These are phyloP conservation scores for Thecocarcelia acutangulata DNA, from an alignment of 2,888 invertebrate genomes.

Conservation along the genomic window DNA sequence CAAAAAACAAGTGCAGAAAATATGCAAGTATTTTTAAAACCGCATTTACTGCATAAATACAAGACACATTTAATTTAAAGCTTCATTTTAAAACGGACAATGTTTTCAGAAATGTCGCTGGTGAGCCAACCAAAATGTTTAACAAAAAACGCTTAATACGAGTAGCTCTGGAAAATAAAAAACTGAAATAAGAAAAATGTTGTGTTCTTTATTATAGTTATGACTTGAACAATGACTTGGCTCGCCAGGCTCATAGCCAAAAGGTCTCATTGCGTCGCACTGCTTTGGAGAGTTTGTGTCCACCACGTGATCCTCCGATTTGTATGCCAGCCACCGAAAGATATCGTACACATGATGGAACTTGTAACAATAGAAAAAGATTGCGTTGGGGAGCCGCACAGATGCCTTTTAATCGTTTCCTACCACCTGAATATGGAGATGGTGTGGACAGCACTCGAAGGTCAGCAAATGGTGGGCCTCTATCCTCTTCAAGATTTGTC, in stretches of 20 bases:
- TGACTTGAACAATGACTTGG: slow-evolving; percentile 78
- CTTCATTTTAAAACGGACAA: slow-evolving; percentile 52
- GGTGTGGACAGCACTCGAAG: slow-evolving; percentile 83
- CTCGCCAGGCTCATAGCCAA: slow-evolving; percentile 79
- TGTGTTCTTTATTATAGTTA: slow-evolving; percentile 74
- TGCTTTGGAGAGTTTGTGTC: slow-evolving; percentile 83
- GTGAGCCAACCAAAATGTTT: not conserved
- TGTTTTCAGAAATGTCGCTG: slow-evolving; percentile 34
- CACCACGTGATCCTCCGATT: slow-evolving; percentile 85
- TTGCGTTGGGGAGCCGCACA: slow-evolving; percentile 91
- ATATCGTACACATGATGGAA: slow-evolving; percentile 93
- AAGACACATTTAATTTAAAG: slow-evolving; percentile 22
- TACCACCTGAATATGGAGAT: slow-evolving; percentile 91
- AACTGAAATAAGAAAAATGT: slow-evolving; percentile 8
- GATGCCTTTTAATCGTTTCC: slow-evolving; percentile 90
- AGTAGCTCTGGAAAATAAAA: not conserved
- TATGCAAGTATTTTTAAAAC: slow-evolving; percentile 14
- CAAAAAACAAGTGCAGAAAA: not conserved
- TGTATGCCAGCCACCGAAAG: slow-evolving; percentile 87
- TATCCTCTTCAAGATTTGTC: slow-evolving; percentile 90
- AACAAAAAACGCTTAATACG: not conserved
- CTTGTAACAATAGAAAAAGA: slow-evolving; percentile 91
- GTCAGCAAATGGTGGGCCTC: slow-evolving; percentile 83
- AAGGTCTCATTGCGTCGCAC: slow-evolving; percentile 80
- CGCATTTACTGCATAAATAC: slow-evolving; percentile 55